Percentiles rank a stretch among this genome's conserved stretches.
Conservation (phyloP, 1,140 invertebrate genomes). For the Temnothorax curvispinosus region DNA sequence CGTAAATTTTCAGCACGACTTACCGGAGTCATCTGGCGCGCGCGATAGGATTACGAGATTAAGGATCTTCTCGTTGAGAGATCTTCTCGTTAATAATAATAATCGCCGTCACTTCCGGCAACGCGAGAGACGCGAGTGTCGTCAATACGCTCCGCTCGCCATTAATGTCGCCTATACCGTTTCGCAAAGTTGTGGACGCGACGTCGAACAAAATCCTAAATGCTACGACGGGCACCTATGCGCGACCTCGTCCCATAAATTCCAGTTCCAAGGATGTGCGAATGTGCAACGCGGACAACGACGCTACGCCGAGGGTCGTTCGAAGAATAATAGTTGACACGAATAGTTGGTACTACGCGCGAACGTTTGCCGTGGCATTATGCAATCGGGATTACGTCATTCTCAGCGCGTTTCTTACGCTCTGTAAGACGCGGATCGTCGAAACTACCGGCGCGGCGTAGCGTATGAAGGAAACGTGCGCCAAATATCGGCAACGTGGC, state of each 20-base stretch:
- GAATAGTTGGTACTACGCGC: constrained; percentile 69
- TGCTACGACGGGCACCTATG: constrained; percentile 26
- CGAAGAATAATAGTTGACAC: constrained; percentile 78
- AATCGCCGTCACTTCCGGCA: constrained; percentile 44
- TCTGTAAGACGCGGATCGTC: constrained; percentile 34
- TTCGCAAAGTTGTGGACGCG: constrained; percentile 29
- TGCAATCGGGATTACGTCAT: constrained; percentile 74
- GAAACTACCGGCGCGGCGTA: constrained; percentile 25
- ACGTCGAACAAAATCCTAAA: constrained; percentile 62
- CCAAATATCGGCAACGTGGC: constrained; percentile 34
- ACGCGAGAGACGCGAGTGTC: neutral
- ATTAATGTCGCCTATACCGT: constrained; percentile 28
- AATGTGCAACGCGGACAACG: constrained; percentile 30
- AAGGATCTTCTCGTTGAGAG: constrained; percentile 70
- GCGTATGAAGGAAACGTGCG: neutral
- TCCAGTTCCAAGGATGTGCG: constrained; percentile 76
- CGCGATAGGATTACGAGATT: constrained; percentile 76
- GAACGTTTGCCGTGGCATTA: constrained; percentile 66
- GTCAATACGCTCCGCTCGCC: constrained; percentile 31
- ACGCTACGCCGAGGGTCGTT: constrained; percentile 63
- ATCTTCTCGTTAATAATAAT: constrained; percentile 72
- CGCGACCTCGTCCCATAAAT: constrained; percentile 80
- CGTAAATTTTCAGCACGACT: constrained; percentile 66
- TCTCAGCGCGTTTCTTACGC: constrained; percentile 64
- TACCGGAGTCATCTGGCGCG: constrained; percentile 66